Evolutionary conservation across 2,113 vertebrate genomes (phyloP), one percentile per base, ranked within the genome.

Genomic region (Eudyptes chrysolophus): DNA sequence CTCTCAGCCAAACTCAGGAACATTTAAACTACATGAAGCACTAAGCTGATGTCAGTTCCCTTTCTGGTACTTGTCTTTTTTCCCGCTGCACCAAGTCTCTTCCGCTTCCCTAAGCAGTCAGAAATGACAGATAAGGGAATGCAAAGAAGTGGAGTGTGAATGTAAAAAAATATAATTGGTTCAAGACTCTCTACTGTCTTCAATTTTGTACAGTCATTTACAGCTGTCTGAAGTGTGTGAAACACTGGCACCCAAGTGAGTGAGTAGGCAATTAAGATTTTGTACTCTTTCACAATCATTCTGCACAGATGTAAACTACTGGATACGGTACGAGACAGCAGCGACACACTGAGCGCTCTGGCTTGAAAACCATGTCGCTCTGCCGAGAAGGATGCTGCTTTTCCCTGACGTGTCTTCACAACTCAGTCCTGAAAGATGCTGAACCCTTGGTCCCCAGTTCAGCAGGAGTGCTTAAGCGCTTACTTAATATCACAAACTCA

Each of bases 121-220:
- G 78, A 87, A 94, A 87, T 69, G 70, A 96, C 78, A 96, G 81
- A 85, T 58, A 76, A 69, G 84, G 55, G 46, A 94, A 84, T 12
- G 55, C 48, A 92, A 84, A 96, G 93, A 92, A 94, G 93, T 1
- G 3, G 65, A 87, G 70, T 72, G 74, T 69, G 48, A 96, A 89
- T 49, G 27, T 11, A 82, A 91, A 89, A 82, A 87, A 90, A 49
- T 72, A 25, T 93, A 96, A 97, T 96, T 97, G 94, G 81, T 95
- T 96, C 94, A 96, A 95, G 93, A 76, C 62, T 72, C 42, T 95
- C 91, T 26, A 38, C 93, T 87, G 91, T 87, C 84, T 96, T 96
- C 79, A 95, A 66, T 95, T 96, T 65, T 60, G 65, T 87, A 79
- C 42, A 95, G 90, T 91, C 95, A 89, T 95, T 96, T 94, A 87